These are phyloP conservation scores for Anastrepha ludens DNA, from an alignment of 1,140 invertebrate genomes.

Conservation along the genomic window DNA sequence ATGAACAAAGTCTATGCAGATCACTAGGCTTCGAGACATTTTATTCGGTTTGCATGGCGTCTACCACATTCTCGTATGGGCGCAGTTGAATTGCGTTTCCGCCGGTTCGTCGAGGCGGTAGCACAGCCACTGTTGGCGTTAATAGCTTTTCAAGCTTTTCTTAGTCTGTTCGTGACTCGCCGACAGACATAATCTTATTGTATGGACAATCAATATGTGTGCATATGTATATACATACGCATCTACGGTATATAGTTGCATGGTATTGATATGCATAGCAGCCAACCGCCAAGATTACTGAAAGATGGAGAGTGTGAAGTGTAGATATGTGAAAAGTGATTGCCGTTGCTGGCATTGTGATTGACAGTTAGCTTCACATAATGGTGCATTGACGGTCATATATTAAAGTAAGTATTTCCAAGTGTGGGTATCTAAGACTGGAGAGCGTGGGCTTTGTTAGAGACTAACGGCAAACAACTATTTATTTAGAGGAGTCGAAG, in stretches of 20 bases:
- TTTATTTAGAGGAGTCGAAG: not conserved
- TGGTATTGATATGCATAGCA: not conserved
- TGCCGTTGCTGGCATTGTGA: not conserved
- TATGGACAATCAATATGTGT: not conserved
- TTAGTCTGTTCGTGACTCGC: not conserved
- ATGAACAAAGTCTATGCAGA: too few species aligned
- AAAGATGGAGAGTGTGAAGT: conserved; percentile 8
- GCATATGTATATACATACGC: not conserved
- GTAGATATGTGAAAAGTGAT: not conserved
- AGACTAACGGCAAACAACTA: not conserved
- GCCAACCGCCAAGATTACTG: not conserved
- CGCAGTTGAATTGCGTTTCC: not conserved
- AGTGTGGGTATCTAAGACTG: not conserved
- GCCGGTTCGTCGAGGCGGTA: not conserved
- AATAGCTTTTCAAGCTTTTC: not conserved
- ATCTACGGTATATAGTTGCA: not conserved
- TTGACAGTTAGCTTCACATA: conserved; percentile 31
- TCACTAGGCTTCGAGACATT: too few species aligned
- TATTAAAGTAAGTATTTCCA: not conserved
- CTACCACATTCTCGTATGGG: not conserved
- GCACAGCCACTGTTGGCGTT: conserved; percentile 5
- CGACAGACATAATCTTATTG: not conserved
- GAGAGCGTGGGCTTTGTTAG: not conserved
- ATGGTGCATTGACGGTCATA: not conserved
- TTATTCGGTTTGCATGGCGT: not conserved